A percentile compares a stretch with the other conserved stretches of the same genome.
These are phyloP conservation scores for Trachymyrmex cornetzi DNA, from an alignment of 1,140 invertebrate genomes.

Conservation along the genomic window DNA sequence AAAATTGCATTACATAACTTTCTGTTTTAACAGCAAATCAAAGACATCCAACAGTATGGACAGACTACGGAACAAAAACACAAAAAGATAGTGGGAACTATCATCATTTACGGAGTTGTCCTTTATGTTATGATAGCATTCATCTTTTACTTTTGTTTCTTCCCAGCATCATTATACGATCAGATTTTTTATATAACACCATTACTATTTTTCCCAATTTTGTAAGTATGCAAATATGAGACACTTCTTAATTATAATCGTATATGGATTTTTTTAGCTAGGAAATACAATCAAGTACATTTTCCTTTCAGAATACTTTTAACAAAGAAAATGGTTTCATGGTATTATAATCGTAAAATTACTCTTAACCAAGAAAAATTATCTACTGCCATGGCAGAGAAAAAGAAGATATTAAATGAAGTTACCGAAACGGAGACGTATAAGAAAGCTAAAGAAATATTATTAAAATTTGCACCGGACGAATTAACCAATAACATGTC, in stretches of 20 bases:
- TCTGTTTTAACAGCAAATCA: conserved; percentile 89
- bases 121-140: conserved; percentile 92
- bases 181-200: conserved; percentile 91
- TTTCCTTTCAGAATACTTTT: conserved; percentile 90
- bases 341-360: conserved; percentile 95
- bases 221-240: conserved; percentile 91
- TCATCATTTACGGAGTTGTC: conserved; percentile 93
- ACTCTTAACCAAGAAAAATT: conserved; percentile 93
- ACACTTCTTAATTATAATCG: background rate
- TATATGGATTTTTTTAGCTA: conserved; percentile 14
- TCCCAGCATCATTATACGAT: conserved; percentile 90
- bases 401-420: conserved; percentile 96
- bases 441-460: conserved; percentile 97
- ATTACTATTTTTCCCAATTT: conserved; percentile 91
- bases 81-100: conserved; percentile 92
- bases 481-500: conserved; percentile 85
- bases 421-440: conserved; percentile 99
- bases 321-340: conserved; percentile 92
- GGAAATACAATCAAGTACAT: conserved; percentile 15
- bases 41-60: conserved; percentile 93
- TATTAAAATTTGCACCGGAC: conserved; percentile 95
- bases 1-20: conserved; percentile 59
- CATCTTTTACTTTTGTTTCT: conserved; percentile 93
- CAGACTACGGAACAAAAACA: conserved; percentile 92
- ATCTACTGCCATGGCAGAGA: conserved; percentile 91